Evolutionary conservation across 2,113 vertebrate species (phyloP).

Genomic region (Morone saxatilis): DNA sequence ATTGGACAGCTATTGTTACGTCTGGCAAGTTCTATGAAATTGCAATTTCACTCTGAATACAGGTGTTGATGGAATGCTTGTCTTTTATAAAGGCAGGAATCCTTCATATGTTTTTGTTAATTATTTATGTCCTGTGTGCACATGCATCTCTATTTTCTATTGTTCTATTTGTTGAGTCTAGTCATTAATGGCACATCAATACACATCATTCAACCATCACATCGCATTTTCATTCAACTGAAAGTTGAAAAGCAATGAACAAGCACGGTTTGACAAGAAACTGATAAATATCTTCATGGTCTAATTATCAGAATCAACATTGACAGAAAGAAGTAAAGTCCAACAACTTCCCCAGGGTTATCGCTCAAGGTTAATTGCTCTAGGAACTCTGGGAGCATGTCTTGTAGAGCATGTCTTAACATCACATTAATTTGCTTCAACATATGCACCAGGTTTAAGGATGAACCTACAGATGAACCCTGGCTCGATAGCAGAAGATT

Average conservation of each 20-base stretch:
- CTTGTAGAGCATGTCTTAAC: constrained; percentile 25
- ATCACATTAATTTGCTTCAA: constrained; percentile 45
- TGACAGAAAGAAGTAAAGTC: constrained; percentile 17
- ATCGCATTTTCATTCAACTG: neutral
- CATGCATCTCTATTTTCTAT: too few species aligned
- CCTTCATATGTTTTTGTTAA: neutral
- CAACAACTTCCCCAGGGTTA: constrained; percentile 37
- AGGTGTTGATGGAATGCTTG: constrained; percentile 23
- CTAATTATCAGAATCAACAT: constrained; percentile 16
- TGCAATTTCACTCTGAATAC: constrained; percentile 27
- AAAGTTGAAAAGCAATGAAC: neutral
- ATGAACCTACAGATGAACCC: constrained; percentile 15
- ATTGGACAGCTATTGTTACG: constrained; percentile 40
- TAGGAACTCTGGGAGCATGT: constrained; percentile 7
- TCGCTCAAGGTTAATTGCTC: constrained; percentile 65
- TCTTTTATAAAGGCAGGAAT: constrained; percentile 8
- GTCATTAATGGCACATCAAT: constrained; percentile 12
- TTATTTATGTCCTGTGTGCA: constrained; percentile 1
- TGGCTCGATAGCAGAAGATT: constrained; percentile 6
- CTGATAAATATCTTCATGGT: constrained; percentile 16
- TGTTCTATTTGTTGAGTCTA: neutral
- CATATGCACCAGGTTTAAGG: constrained; percentile 7
- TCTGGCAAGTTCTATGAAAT: constrained; percentile 28
- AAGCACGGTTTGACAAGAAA: constrained; percentile 8
- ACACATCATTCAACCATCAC: neutral